phyloP scores from a whole-genome alignment of 2,888 invertebrate species.

The Habroteleia sp. region DNA sequence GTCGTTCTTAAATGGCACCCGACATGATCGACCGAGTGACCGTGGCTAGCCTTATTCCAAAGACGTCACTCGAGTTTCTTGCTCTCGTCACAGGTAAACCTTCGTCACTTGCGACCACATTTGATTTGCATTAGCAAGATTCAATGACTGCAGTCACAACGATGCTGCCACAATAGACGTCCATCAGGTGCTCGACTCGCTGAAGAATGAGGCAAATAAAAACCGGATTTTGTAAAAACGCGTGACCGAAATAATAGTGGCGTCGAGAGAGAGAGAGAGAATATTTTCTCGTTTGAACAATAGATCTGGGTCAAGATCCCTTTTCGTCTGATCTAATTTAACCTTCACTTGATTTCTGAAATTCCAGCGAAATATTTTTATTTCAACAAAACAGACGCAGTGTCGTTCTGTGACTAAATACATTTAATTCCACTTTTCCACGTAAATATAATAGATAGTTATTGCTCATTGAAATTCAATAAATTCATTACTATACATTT shows the following conservation, averaged over 20 bases:
- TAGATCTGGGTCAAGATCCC: too few relatives aligned
- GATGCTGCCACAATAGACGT: not conserved
- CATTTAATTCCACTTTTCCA: too few relatives aligned
- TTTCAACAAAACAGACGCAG: too few relatives aligned
- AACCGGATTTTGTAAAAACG: not conserved
- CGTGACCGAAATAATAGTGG: not conserved
- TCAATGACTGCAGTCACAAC: constrained; percentile 10
- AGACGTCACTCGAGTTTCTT: constrained; percentile 1
- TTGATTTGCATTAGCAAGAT: constrained; percentile 42
- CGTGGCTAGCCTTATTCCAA: constrained; percentile 26
- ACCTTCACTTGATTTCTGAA: too few relatives aligned
- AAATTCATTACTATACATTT: too few relatives aligned
- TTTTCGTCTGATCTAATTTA: too few relatives aligned
- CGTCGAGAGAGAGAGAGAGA: too few relatives aligned
- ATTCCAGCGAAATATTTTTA: not conserved
- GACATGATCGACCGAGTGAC: constrained; percentile 41
- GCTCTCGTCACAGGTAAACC: constrained; percentile 4
- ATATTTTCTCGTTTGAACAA: too few relatives aligned
- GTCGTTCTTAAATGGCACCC: constrained; percentile 22
- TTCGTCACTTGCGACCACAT: constrained; percentile 12
- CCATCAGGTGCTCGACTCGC: not conserved
- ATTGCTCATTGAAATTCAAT: too few relatives aligned
- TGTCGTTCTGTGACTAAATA: too few relatives aligned
- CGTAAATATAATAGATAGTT: too few relatives aligned
- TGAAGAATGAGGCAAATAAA: not conserved